A percentile compares a stretch with the other conserved stretches of the same genome.
Conservation (phyloP, 2,113 vertebrate species). For the Psammodynastes pulverulentus region DNA sequence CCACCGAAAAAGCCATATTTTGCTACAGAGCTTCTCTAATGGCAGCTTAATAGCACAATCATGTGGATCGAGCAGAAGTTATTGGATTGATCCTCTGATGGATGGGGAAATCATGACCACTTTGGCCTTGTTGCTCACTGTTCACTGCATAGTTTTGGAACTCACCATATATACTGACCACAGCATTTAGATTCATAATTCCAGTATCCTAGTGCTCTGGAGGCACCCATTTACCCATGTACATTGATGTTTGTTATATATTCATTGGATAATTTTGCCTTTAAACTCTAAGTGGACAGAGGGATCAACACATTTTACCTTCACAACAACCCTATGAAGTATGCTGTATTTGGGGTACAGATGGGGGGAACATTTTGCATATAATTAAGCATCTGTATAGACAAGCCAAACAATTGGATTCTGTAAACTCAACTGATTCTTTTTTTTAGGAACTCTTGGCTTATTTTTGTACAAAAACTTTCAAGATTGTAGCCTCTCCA, state of each 20-base stretch:
- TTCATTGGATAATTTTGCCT: background rate
- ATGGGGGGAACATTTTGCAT: background rate
- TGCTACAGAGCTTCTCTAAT: constrained; percentile 57
- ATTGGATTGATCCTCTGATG: constrained; percentile 56
- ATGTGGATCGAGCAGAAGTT: constrained; percentile 64
- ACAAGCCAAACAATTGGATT: background rate
- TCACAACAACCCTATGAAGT: background rate
- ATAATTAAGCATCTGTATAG: background rate
- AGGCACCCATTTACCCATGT: background rate
- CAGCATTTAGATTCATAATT: constrained; percentile 66
- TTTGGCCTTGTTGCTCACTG: constrained; percentile 49
- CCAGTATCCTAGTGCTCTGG: background rate
- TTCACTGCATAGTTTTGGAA: constrained; percentile 49
- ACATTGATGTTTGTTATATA: background rate
- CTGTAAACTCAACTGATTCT: background rate
- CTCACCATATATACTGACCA: constrained; percentile 47
- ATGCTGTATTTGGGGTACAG: no score
- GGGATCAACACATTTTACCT: background rate
- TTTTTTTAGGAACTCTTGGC: background rate
- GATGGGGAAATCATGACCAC: constrained; percentile 64
- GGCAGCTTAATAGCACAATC: constrained; percentile 67
- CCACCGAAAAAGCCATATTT: constrained; percentile 41
- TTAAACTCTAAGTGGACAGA: background rate
- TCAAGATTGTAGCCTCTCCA: background rate
- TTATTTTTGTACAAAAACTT: background rate